Conservation (phyloP, 1,140 invertebrate genomes). For the Drosophila nannoptera region DNA sequence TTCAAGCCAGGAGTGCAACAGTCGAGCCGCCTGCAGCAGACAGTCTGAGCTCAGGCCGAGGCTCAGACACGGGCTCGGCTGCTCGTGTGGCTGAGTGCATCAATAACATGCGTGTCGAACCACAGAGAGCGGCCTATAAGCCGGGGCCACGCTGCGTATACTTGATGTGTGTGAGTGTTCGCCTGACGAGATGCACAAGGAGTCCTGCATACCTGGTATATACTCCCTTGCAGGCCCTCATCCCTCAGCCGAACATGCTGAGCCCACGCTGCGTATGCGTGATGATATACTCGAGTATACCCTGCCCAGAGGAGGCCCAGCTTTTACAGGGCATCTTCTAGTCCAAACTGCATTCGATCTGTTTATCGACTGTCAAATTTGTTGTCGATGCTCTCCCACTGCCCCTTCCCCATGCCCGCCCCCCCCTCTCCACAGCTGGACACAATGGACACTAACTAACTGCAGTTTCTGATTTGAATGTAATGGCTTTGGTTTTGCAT, state of each 20-base stretch:
- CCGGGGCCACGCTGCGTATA: conserved; percentile 53
- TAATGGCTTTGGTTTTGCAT: conserved; percentile 60
- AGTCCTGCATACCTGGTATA: too few species aligned
- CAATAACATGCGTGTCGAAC: conserved; percentile 60
- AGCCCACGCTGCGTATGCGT: too few species aligned
- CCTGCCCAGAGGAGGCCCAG: background rate
- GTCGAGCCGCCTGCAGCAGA: conserved; percentile 13
- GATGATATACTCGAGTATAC: background rate
- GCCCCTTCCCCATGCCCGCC: background rate
- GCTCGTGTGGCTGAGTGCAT: conserved; percentile 36
- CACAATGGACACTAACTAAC: conserved; percentile 76
- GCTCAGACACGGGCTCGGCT: conserved; percentile 11
- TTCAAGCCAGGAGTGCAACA: conserved; percentile 41
- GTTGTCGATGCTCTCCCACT: background rate
- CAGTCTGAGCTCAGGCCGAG: background rate
- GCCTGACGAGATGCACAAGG: background rate
- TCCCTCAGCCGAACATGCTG: too few species aligned
- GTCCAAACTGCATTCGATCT: background rate
- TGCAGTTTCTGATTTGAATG: conserved; percentile 71
- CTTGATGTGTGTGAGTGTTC: conserved; percentile 45
- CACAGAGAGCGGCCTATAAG: conserved; percentile 33
- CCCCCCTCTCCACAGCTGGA: too few species aligned
- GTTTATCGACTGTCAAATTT: conserved; percentile 8
- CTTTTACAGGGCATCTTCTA: background rate
- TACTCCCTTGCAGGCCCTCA: too few species aligned